phyloP scores from a whole-genome alignment of 2,888 invertebrate genomes.

The Trachelus iudaicus region DNA sequence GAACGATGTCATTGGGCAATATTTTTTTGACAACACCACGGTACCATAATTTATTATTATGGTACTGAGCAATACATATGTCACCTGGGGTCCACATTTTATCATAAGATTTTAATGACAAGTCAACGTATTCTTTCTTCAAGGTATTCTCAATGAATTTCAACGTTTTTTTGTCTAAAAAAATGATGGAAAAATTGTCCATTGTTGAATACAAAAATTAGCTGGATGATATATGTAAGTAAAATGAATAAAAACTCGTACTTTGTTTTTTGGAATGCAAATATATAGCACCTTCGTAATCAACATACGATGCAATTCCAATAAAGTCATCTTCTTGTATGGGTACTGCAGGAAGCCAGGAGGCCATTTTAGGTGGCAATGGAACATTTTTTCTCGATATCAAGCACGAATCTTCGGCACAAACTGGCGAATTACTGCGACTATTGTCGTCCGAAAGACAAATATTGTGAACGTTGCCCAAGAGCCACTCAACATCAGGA shows the following conservation, averaged over 20 bases:
- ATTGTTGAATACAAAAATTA: not conserved
- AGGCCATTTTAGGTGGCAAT: conserved; percentile 50
- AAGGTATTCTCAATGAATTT: conserved; percentile 69
- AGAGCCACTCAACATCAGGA: conserved; percentile 10
- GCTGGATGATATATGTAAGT: not conserved
- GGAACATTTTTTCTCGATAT: conserved; percentile 18
- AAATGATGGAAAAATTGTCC: not conserved
- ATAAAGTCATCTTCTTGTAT: conserved; percentile 69
- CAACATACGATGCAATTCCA: conserved; percentile 74
- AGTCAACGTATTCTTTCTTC: conserved; percentile 65
- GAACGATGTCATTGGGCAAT: conserved; percentile 62
- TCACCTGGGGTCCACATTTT: conserved; percentile 73
- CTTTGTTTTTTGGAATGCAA: conserved; percentile 57
- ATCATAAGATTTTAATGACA: conserved; percentile 66
- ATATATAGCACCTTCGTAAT: conserved; percentile 66
- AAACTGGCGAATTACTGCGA: not conserved
- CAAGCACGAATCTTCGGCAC: not conserved
- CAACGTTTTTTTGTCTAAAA: conserved; percentile 51
- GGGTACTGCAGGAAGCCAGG: conserved; percentile 73
- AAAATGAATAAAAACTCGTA: conserved; percentile 23
- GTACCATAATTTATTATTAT: conserved; percentile 76
- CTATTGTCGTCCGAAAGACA: not conserved
- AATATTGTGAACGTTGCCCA: not conserved
- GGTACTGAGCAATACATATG: conserved; percentile 77
- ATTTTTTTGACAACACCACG: conserved; percentile 73